Conservation (phyloP, 2,888 invertebrate species). For the Mayetiola destructor region DNA sequence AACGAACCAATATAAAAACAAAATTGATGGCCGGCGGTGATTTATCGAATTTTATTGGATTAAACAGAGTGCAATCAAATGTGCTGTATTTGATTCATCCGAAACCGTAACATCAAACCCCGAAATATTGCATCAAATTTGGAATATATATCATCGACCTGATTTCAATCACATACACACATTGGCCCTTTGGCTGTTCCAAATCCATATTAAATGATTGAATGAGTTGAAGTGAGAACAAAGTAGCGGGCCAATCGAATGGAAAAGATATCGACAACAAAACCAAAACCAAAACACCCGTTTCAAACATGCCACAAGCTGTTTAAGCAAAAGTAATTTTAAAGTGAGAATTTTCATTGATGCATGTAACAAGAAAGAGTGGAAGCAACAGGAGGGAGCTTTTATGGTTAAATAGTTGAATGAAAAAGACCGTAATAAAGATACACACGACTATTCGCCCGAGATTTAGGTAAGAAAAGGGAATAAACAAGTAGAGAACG, state of each 20-base stretch:
- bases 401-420: too few relatives aligned
- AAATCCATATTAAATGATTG: not conserved
- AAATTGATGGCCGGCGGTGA: not conserved
- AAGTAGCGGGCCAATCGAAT: too few relatives aligned
- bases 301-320: slow-evolving; percentile 8
- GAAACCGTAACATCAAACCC: too few relatives aligned
- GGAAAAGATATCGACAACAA: not conserved
- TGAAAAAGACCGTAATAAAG: too few relatives aligned
- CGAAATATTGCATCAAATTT: not conserved
- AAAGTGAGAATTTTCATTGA: too few relatives aligned
- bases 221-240: too few relatives aligned
- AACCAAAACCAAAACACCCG: not conserved
- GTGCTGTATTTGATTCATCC: not conserved
- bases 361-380: too few relatives aligned
- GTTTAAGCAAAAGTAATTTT: slow-evolving; percentile 2
- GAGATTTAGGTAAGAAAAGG: too few relatives aligned
- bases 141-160: slow-evolving; percentile 2
- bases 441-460: too few relatives aligned
- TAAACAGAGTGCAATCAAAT: not conserved
- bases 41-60: slow-evolving; percentile 3
- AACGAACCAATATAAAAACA: not conserved
- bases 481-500: too few relatives aligned
- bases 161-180: slow-evolving; percentile 7
- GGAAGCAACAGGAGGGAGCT: too few relatives aligned
- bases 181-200: not conserved